Evolutionary conservation across 2,113 vertebrate species (phyloP).

Genomic region (Psittacula cyanocephala): DNA sequence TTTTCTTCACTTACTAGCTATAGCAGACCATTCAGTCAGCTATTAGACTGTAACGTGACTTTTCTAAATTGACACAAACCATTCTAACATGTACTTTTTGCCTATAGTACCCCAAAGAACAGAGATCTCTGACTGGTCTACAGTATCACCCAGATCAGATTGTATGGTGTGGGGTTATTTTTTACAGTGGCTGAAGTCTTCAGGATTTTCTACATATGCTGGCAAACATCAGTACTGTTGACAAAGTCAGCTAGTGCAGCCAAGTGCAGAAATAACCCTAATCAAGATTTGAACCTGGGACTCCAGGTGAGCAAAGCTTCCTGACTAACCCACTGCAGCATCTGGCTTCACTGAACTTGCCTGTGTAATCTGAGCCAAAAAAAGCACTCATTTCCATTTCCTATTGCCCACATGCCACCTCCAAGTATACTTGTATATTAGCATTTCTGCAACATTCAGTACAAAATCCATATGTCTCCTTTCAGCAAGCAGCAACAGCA

Average conservation of each 20-base stretch:
- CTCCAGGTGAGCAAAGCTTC: neutral
- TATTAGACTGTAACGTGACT: neutral
- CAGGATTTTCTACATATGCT: neutral
- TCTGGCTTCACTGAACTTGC: neutral
- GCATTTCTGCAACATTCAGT: neutral
- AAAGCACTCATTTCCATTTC: neutral
- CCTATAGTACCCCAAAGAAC: neutral
- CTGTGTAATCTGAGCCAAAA: neutral
- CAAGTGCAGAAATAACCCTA: neutral
- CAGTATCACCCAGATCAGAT: neutral
- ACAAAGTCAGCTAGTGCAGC: neutral
- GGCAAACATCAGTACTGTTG: neutral
- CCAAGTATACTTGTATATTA: constrained; percentile 22
- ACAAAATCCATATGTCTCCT: constrained; percentile 38
- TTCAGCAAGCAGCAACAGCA: constrained; percentile 21
- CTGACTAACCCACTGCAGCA: neutral
- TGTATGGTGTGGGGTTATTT: rapidly evolving
- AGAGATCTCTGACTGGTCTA: neutral
- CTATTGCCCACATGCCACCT: constrained; percentile 20
- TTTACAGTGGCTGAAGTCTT: neutral
- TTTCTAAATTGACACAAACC: neutral
- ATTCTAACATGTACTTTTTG: neutral
- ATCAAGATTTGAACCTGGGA: neutral
- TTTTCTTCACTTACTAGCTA: neutral
- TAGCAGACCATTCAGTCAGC: neutral